phyloP scores from a whole-genome alignment of 2,797 vertebrate species.

The Molossus alvarezi region DNA sequence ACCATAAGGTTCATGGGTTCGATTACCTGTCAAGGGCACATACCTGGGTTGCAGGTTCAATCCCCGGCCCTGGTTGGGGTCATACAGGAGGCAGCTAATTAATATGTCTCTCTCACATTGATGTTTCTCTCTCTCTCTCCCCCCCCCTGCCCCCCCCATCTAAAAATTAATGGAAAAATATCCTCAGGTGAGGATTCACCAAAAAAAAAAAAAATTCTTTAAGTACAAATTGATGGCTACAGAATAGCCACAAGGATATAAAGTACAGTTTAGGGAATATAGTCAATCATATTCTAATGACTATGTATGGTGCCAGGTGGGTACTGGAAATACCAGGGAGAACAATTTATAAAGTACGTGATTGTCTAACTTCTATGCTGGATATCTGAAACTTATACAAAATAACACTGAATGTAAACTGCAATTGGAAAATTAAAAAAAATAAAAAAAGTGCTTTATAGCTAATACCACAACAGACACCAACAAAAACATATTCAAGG shows the following conservation, averaged over 20 bases:
- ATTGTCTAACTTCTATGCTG: background rate
- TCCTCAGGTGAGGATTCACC: too few species aligned
- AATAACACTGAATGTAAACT: background rate
- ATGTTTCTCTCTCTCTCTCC: too few species aligned
- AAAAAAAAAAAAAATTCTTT: too few species aligned
- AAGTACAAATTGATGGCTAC: background rate
- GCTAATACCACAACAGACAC: conserved; percentile 5
- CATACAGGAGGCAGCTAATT: too few species aligned
- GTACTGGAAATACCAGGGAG: background rate
- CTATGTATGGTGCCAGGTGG: background rate
- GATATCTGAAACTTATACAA: background rate
- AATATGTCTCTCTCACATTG: too few species aligned
- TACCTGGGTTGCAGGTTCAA: too few species aligned
- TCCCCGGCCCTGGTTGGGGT: too few species aligned
- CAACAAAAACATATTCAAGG: conserved; percentile 55
- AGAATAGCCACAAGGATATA: background rate
- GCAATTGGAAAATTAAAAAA: background rate
- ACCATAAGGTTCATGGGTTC: too few species aligned
- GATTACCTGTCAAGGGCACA: too few species aligned
- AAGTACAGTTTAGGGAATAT: background rate
- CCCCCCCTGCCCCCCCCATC: too few species aligned
- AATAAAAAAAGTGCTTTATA: background rate
- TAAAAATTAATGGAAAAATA: too few species aligned
- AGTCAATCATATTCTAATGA: background rate
- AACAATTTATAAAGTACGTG: background rate